Conservation (phyloP, 2,113 vertebrate species). For the Dolichotis patagonum region DNA sequence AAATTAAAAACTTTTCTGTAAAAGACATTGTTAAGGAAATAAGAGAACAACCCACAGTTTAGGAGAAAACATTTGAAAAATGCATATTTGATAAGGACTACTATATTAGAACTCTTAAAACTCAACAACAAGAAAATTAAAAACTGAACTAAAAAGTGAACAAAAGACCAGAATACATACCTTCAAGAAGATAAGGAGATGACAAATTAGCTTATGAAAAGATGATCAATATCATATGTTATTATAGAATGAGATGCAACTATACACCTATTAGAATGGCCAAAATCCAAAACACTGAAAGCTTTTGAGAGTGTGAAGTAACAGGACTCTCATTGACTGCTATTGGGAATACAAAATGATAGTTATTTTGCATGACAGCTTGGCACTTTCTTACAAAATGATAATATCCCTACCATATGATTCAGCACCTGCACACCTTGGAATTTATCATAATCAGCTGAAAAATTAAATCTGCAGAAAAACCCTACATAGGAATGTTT, state of each 20-base stretch:
- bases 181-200: not conserved
- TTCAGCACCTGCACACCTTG: not conserved
- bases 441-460: not conserved
- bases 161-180: not conserved
- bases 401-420: not conserved
- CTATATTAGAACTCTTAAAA: not conserved
- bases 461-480: slow-evolving; percentile 13
- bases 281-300: not conserved
- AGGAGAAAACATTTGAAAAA: not conserved
- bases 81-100: not conserved
- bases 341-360: not conserved
- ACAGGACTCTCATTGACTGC: not conserved
- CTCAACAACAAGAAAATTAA: not conserved
- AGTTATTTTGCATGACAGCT: not conserved
- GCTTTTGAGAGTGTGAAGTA: not conserved
- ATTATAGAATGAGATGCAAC: not conserved
- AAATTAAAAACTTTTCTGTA: not conserved
- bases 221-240: not conserved
- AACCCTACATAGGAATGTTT: not conserved
- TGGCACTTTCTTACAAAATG: not conserved
- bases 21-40: not conserved
- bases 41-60: not conserved
- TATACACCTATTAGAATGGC: not conserved
- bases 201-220: not conserved
- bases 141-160: not conserved